Percentiles rank a stretch among this genome's conserved stretches.
Conservation (phyloP, 2,888 invertebrate species). For the Resseliella maxima region DNA sequence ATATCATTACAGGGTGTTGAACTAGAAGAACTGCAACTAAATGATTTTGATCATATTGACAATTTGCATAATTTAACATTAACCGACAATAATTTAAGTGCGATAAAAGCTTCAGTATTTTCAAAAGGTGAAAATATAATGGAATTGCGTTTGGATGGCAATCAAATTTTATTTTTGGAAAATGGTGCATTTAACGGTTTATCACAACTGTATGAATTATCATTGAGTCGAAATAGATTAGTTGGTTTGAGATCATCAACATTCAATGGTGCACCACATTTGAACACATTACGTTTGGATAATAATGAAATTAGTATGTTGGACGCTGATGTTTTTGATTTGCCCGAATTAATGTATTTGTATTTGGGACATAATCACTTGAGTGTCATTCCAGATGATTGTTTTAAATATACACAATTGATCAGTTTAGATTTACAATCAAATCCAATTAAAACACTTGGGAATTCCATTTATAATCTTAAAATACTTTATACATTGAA, state of each 20-base stretch:
- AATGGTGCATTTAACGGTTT: conserved; percentile 36
- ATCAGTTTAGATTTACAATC: conserved; percentile 24
- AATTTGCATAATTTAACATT: conserved; percentile 51
- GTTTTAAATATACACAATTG: not conserved
- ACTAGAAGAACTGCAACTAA: not conserved
- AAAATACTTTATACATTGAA: not conserved
- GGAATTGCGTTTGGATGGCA: not conserved
- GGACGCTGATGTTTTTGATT: not conserved
- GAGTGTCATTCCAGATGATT: not conserved
- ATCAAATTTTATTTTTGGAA: not conserved
- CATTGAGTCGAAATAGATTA: not conserved
- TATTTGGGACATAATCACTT: conserved; percentile 30
- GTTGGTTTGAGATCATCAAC: not conserved
- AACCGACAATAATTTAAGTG: not conserved
- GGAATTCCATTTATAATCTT: not conserved
- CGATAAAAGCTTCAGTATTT: not conserved
- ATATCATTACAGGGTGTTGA: not conserved
- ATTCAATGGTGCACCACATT: conserved; percentile 22
- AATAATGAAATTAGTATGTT: not conserved
- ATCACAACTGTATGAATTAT: not conserved
- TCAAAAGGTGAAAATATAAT: not conserved
- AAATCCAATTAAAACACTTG: not conserved
- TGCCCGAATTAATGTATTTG: conserved; percentile 39
- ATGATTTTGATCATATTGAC: conserved; percentile 21
- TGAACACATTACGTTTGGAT: not conserved